A percentile compares a stretch with the other conserved stretches of the same genome.
These are phyloP conservation scores for Metridium senile DNA, from an alignment of 92 coral and sea anemone species.

Conservation along the genomic window DNA sequence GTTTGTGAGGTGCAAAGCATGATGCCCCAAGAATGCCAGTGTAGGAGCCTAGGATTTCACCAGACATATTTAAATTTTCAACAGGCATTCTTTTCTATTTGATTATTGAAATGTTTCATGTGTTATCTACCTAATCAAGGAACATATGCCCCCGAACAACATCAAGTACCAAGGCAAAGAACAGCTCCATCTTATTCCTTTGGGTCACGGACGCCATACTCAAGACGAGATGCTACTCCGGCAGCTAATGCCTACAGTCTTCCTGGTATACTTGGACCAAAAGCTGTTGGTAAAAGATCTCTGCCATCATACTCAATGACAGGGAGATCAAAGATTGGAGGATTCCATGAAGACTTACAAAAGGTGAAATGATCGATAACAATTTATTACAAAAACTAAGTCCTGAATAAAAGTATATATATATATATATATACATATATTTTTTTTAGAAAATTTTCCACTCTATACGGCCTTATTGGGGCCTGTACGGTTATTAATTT, in stretches of 20 bases:
- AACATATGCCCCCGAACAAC: slow-evolving; percentile 88
- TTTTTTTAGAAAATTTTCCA: too few species aligned
- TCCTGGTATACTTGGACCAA: slow-evolving; percentile 79
- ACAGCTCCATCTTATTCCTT: slow-evolving; percentile 85
- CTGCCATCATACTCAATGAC: slow-evolving; percentile 86
- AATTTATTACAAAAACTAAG: neutral
- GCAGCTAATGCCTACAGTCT: slow-evolving; percentile 83
- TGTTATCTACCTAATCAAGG: slow-evolving; percentile 33
- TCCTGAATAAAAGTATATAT: too few species aligned
- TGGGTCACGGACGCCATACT: slow-evolving; percentile 86
- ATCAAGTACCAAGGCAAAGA: slow-evolving; percentile 61
- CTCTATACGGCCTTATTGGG: too few species aligned
- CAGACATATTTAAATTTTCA: too few species aligned
- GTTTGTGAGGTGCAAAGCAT: too few species aligned
- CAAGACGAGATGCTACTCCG: slow-evolving; percentile 75
- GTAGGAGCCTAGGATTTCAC: too few species aligned
- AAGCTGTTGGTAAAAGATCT: slow-evolving; percentile 87
- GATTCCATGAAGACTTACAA: slow-evolving; percentile 94
- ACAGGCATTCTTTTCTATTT: too few species aligned
- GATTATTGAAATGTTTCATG: neutral
- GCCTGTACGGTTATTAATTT: too few species aligned
- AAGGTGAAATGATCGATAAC: slow-evolving; percentile 50
- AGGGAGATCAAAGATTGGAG: slow-evolving; percentile 90
- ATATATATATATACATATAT: too few species aligned
- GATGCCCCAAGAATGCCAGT: too few species aligned